Conservation (phyloP, 2,797 vertebrate genomes). For the Enteromius argenteus region DNA sequence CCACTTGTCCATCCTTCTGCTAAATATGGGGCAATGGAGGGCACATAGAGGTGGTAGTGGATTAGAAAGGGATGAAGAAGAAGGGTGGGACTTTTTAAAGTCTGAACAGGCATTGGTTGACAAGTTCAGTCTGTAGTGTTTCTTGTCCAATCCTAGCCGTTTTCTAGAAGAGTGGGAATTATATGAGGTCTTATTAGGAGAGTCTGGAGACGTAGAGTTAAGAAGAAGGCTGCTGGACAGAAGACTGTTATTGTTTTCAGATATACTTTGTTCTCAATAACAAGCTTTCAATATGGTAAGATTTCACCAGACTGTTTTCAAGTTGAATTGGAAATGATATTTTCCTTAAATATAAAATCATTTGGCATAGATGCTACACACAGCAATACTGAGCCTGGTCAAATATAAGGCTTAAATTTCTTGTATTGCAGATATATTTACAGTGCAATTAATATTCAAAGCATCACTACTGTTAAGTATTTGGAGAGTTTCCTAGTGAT, state of each 20-base stretch:
- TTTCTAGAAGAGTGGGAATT: conserved; percentile 54
- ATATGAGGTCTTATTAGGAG: conserved; percentile 70
- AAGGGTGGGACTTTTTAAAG: conserved; percentile 55
- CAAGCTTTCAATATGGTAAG: conserved; percentile 77
- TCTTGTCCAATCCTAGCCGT: conserved; percentile 73
- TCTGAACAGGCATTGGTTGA: conserved; percentile 72
- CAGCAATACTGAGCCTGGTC: neutral
- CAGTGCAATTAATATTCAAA: neutral
- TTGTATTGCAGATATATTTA: neutral
- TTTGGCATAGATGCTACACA: neutral
- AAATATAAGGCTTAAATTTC: too few relatives aligned
- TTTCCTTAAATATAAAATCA: neutral
- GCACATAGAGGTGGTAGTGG: conserved; percentile 56
- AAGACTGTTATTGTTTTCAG: conserved; percentile 44
- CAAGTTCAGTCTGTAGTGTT: conserved; percentile 50
- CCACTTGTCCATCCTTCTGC: conserved; percentile 69
- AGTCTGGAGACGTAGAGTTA: conserved; percentile 46
- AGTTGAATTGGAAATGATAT: neutral
- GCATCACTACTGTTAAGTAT: neutral
- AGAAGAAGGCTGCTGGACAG: conserved; percentile 47
- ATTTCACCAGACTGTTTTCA: conserved; percentile 33
- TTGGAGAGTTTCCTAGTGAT: neutral
- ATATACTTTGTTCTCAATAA: conserved; percentile 29
- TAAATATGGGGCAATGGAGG: conserved; percentile 74
- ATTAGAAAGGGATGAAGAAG: conserved; percentile 66